A percentile compares a stretch with the other conserved stretches of the same genome.
These are phyloP conservation scores for Ariolimax columbianus DNA, from an alignment of 2,888 invertebrate species.

Conservation along the genomic window DNA sequence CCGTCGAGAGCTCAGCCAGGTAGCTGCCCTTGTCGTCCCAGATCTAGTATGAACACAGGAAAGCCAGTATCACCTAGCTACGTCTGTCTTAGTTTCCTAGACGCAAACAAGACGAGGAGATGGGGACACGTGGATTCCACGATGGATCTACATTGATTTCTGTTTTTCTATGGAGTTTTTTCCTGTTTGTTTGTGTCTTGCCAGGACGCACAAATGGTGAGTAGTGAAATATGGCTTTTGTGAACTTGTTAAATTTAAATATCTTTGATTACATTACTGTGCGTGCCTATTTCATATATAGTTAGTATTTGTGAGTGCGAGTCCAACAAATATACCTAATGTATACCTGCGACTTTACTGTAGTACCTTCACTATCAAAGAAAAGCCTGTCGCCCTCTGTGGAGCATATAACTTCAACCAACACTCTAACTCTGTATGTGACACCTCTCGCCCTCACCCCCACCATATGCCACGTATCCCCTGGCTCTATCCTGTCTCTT, in stretches of 20 bases:
- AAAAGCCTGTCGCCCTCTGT: too few species aligned
- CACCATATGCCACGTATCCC: too few species aligned
- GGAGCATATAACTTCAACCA: too few species aligned
- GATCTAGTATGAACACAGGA: conserved; percentile 1
- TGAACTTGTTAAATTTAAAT: not conserved
- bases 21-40: not conserved
- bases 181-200: not conserved
- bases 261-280: not conserved
- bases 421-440: too few species aligned
- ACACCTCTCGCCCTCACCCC: too few species aligned
- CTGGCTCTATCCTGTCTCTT: too few species aligned
- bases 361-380: too few species aligned
- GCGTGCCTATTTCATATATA: too few species aligned
- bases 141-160: not conserved
- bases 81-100: not conserved
- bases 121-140: not conserved
- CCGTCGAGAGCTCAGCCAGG: not conserved
- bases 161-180: not conserved
- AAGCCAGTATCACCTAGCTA: not conserved
- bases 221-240: not conserved
- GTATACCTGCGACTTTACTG: too few species aligned
- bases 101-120: too few species aligned
- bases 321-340: too few species aligned
- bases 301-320: too few species aligned
- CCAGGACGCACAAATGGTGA: not conserved